phyloP scores from a whole-genome alignment of 2,888 invertebrate genomes.

The Heteropelma amictum region DNA sequence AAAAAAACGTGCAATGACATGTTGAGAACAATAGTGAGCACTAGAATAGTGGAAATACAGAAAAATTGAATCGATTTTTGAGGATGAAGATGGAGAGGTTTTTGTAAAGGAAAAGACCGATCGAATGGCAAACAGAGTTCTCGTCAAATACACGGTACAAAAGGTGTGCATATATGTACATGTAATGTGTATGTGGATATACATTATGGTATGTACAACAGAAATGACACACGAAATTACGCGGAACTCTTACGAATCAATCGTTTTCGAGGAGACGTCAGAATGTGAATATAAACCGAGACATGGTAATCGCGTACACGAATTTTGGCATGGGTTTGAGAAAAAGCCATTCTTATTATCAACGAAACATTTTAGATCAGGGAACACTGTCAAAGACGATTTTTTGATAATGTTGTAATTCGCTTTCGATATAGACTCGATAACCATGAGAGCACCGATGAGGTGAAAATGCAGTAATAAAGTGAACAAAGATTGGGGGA shows the following conservation, averaged over 20 bases:
- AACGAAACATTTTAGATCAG: conserved; percentile 21
- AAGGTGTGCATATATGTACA: background rate
- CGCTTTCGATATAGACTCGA: too few species aligned
- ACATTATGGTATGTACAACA: background rate
- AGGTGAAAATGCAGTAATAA: background rate
- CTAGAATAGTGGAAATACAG: background rate
- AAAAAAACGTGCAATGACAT: background rate
- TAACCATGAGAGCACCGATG: too few species aligned
- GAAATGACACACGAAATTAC: conserved; percentile 1
- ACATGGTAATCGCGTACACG: conserved; percentile 46
- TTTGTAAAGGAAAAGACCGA: conserved; percentile 1
- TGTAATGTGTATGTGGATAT: background rate
- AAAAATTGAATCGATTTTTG: background rate
- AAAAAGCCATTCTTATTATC: conserved; percentile 39
- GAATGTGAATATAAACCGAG: conserved; percentile 27
- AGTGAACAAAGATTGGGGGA: background rate
- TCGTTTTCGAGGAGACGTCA: conserved; percentile 44
- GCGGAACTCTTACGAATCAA: conserved; percentile 42
- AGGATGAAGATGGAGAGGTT: too few species aligned
- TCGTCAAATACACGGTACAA: background rate
- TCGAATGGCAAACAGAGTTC: background rate
- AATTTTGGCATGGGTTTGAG: conserved; percentile 24
- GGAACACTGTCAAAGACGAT: conserved; percentile 22
- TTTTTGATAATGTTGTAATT: too few species aligned
- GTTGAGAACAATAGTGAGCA: background rate